Base-by-base conservation (phyloP, 2,113 vertebrate genomes). In the Epinephelus moara region DNA sequence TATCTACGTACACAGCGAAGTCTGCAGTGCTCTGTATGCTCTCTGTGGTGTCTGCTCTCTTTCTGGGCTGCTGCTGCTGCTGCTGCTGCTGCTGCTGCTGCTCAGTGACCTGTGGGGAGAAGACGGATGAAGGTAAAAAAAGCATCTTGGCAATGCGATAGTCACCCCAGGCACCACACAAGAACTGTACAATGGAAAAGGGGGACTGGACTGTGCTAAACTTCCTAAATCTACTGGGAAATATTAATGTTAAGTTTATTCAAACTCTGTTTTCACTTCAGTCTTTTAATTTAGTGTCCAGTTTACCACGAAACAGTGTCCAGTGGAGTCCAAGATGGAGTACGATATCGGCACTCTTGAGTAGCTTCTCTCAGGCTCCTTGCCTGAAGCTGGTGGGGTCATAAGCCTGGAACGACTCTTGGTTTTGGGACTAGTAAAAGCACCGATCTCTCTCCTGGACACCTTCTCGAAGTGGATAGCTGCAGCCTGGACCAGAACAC, bases 391-490 rank as follows among this genome's bases (percentile, higher is more conserved):
- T 0, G 97, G 97, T 0, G 87, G 3, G 11, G 85, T 15, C 67
- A 98, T 56, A 67, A 88, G 95, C 73, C 95, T 94, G 88, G 70
- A 9, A 0, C 84, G 81, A 0, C 53, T 91, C 83, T 91, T 88
- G 75, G 78, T 92, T 88, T 91, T 95, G 67, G 89, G 27, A 3
- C 89, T 4, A 0, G 97, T 94, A 50, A 97, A 88, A 0, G 73
- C 66, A 0, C 97, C 97, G 0, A 99, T 97, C 91, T 96, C 96
- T 80, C 94, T 94, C 4, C 97, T 95, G 13, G 96, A 89, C 40
- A 97, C 95, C 56, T 97, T 98, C 88, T 99, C 97, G 68, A 94
- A 90, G 85, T 98, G 97, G 84, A 98, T 94, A 25, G 93, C 95
- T 45, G 96, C 96, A 66, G 93, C 94, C 98, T 99, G 90, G 6